Evolutionary conservation across 2,888 invertebrate species (phyloP).

Genomic region (Acleris holmiana): DNA sequence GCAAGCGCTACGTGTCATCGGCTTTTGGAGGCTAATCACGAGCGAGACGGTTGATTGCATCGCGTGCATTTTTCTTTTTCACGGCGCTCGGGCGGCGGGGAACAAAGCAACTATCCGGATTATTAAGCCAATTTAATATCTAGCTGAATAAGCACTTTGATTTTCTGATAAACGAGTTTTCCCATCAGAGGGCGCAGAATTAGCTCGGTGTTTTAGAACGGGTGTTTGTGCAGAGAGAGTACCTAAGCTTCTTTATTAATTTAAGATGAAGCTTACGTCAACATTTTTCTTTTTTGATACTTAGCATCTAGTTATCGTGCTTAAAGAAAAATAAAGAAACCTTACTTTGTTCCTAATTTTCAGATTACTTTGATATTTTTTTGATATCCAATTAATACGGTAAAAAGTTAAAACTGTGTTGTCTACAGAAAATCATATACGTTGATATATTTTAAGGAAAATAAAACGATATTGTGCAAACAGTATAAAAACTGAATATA

Average conservation of each 20-base stretch:
- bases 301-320: too few relatives aligned
- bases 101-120: constrained; percentile 72
- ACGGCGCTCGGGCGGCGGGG: constrained; percentile 68
- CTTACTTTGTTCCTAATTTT: too few relatives aligned
- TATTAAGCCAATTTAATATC: constrained; percentile 75
- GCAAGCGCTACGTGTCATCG: constrained; percentile 68
- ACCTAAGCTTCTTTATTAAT: not conserved
- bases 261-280: too few relatives aligned
- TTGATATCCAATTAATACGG: too few relatives aligned
- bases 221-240: not conserved
- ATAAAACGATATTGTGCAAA: not conserved
- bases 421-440: too few relatives aligned
- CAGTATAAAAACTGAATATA: not conserved
- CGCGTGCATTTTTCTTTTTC: constrained; percentile 54
- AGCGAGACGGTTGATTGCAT: constrained; percentile 72
- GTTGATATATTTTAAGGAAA: too few relatives aligned
- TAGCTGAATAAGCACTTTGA: constrained; percentile 49
- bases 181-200: constrained; percentile 21
- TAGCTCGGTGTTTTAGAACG: constrained; percentile 8
- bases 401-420: too few relatives aligned
- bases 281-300: too few relatives aligned
- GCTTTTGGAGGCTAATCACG: constrained; percentile 71
- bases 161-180: constrained; percentile 35
- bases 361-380: too few relatives aligned
- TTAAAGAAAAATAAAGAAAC: too few relatives aligned